phyloP scores from a whole-genome alignment of 2,797 vertebrate genomes.

The Poliocrania exsul region DNA sequence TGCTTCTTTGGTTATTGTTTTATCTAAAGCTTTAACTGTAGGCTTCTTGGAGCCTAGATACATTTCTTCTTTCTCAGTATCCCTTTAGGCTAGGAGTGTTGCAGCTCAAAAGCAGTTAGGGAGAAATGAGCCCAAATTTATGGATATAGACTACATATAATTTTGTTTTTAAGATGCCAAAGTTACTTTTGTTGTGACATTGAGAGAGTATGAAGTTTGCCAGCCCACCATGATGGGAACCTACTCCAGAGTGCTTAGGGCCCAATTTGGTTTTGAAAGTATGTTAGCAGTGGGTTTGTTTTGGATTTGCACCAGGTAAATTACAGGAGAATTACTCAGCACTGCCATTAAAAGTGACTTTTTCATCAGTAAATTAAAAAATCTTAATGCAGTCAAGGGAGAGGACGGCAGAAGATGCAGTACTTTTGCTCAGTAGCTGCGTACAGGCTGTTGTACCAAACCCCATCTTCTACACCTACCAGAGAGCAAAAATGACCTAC shows the following conservation, averaged over 20 bases:
- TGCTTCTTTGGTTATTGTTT: not conserved
- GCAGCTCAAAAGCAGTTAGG: not conserved
- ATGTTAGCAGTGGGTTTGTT: not conserved
- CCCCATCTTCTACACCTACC: accelerated
- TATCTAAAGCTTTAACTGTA: not conserved
- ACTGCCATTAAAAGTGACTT: not conserved
- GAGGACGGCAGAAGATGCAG: not conserved
- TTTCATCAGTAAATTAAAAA: not conserved
- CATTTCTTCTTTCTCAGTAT: not conserved
- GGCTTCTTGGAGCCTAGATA: not conserved
- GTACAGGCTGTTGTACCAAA: not conserved
- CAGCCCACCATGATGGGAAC: accelerated
- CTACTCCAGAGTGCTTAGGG: not conserved
- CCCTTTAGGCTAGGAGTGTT: not conserved
- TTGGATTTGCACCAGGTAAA: not conserved
- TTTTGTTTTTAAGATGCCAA: not conserved
- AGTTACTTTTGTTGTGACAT: not conserved
- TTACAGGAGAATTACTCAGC: not conserved
- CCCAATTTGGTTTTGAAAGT: not conserved
- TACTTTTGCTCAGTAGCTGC: not conserved
- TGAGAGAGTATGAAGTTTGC: not conserved
- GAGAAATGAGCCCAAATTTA: not conserved
- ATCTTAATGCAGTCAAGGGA: not conserved
- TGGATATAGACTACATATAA: not conserved
- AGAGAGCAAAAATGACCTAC: not conserved